Conservation (phyloP, 2,113 vertebrate species). For the Numenius arquata region DNA sequence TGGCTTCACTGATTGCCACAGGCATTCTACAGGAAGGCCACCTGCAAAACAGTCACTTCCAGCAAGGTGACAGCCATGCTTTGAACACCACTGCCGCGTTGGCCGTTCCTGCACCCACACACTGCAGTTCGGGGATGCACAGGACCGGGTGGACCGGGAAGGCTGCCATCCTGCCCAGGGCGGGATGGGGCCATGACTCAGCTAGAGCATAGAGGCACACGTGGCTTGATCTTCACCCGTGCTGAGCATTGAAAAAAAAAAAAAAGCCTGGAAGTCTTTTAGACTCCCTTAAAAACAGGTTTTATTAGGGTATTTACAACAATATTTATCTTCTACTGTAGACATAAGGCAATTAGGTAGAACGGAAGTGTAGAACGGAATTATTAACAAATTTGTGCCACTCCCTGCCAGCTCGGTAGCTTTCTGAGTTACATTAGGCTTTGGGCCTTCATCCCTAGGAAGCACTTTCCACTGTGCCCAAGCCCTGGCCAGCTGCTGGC, state of each 20-base stretch:
- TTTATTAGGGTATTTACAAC: background rate
- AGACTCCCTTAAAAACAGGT: background rate
- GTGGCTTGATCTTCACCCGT: background rate
- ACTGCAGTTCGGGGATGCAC: rapidly evolving
- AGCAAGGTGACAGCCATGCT: background rate
- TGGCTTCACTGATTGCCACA: background rate
- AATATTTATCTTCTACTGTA: background rate
- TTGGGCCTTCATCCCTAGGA: background rate
- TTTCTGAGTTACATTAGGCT: background rate
- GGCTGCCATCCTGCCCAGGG: background rate
- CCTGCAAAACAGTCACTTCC: background rate
- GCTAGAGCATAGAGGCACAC: background rate
- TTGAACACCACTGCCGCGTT: rapidly evolving
- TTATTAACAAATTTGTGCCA: background rate
- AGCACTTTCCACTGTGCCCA: background rate
- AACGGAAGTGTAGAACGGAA: background rate
- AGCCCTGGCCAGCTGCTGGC: background rate
- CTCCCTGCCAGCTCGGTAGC: background rate
- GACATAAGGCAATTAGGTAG: background rate
- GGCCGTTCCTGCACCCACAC: rapidly evolving
- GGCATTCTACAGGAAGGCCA: background rate
- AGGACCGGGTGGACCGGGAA: rapidly evolving
- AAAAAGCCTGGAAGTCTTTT: background rate
- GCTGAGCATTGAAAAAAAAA: background rate
- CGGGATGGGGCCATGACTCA: rapidly evolving